Conservation (phyloP, 2,888 invertebrate genomes). For the Anoncus sp. region DNA sequence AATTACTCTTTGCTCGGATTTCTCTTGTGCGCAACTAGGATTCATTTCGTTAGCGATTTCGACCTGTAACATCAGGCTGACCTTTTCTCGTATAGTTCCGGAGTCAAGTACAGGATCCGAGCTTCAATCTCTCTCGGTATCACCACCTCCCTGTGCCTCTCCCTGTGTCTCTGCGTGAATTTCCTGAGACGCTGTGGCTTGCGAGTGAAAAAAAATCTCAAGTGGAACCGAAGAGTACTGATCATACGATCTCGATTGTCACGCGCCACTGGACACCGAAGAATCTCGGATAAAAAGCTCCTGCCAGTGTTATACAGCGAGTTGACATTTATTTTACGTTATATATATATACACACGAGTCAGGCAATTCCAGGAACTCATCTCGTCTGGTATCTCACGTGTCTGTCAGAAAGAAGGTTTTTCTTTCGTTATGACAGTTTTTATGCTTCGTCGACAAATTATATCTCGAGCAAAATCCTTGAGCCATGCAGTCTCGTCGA, state of each 20-base stretch:
- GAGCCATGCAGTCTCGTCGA: too few species aligned
- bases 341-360: neutral
- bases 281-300: neutral
- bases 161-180: neutral
- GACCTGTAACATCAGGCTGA: conserved; percentile 1
- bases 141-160: neutral
- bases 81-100: conserved; percentile 28
- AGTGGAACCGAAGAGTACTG: neutral
- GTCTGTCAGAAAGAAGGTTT: conserved; percentile 12
- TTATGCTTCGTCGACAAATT: neutral
- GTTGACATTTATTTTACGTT: neutral
- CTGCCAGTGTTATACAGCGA: neutral
- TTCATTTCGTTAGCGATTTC: conserved; percentile 21
- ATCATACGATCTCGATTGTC: conserved; percentile 33
- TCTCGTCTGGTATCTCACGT: neutral
- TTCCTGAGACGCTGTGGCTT: neutral
- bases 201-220: neutral
- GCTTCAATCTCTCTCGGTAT: neutral
- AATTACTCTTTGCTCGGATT: neutral
- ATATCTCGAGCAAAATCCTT: too few species aligned
- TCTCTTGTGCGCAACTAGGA: neutral
- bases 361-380: neutral
- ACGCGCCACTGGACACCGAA: neutral
- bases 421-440: conserved; percentile 19
- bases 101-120: conserved; percentile 14